phyloP scores from a whole-genome alignment of 2,113 vertebrate genomes.

The Halichoeres trimaculatus region DNA sequence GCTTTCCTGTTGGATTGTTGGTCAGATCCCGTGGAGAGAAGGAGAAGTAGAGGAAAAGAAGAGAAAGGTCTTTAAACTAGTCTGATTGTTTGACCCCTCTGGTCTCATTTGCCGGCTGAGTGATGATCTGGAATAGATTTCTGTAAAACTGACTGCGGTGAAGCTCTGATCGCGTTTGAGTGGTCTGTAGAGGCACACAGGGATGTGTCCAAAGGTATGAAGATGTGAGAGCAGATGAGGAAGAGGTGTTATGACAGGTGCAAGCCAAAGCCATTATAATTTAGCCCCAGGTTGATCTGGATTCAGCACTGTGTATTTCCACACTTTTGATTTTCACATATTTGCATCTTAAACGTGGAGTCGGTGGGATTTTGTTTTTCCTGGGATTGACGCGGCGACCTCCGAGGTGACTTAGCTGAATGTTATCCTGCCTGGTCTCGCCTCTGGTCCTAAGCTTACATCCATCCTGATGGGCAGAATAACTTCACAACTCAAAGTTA shows the following conservation, averaged over 20 bases:
- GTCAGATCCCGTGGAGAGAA: conserved; percentile 20
- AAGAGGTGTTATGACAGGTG: conserved; percentile 10
- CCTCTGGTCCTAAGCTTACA: conserved; percentile 16
- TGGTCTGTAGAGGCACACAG: conserved; percentile 21
- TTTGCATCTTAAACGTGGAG: conserved; percentile 11
- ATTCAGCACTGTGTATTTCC: conserved; percentile 37
- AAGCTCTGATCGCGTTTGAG: conserved; percentile 37
- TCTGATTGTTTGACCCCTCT: conserved; percentile 12
- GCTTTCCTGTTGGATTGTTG: conserved; percentile 50
- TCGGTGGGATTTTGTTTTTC: conserved; percentile 37
- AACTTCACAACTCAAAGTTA: conserved; percentile 4
- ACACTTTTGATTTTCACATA: neutral
- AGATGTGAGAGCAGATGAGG: conserved; percentile 19
- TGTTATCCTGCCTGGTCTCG: conserved; percentile 16
- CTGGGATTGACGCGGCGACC: conserved; percentile 16
- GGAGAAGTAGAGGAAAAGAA: neutral
- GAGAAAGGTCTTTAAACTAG: conserved; percentile 16
- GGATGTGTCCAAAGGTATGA: neutral
- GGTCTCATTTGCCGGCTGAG: conserved; percentile 32
- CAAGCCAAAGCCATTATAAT: conserved; percentile 47
- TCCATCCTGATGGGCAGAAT: conserved; percentile 7
- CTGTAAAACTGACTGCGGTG: conserved; percentile 32
- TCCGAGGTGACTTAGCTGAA: conserved; percentile 22
- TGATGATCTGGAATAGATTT: conserved; percentile 38
- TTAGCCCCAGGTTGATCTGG: conserved; percentile 41